Base-by-base conservation (phyloP, 2,113 vertebrate species). In the Colius striatus region DNA sequence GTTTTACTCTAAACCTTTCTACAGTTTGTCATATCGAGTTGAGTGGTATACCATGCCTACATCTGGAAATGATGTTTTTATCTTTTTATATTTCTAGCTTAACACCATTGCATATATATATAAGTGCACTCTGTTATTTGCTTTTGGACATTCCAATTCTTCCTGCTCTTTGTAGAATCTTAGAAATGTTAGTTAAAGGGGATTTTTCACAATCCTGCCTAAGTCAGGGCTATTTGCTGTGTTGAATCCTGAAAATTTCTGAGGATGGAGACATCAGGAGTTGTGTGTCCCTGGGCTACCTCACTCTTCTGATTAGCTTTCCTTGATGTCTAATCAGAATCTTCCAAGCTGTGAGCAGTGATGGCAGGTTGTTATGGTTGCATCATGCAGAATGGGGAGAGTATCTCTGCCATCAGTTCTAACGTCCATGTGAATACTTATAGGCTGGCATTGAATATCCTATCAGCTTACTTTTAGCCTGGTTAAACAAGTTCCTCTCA, bases 71-170 rank as follows among this genome's bases (percentile, higher is more conserved):
- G 45, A 70, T 11, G 1, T 45, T 18, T 73, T 53, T 29, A 43
- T 32, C 25, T 38, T 81, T 57, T 66, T 18, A 14, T 47, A 27
- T 85, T 58, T 51, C 3, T 45, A 11, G 55, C 16, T 36, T 48
- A 45, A 12, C 45, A 34, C 4, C 1, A 18, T 15, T 34, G 13
- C 0, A 1, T 4, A 11, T 20, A 27, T 14, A 16, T 7, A n/a
- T n/a, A n/a, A n/a, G 19, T 20, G 16, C 10, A 12, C 14, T 63
- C 2, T 66, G 50, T 41, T 41, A 26, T 57, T 84, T 60, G 11
- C 4, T 65, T 77, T 75, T 32, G 51, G 18, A 17, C 14, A 18
- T 68, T 80, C 0, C 0, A 36, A 5, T 54, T 86, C 9, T 80
- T 74, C 50, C 19, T 58, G 29, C 36, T 36, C 71, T 80, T 55